Conservation (phyloP, 2,888 invertebrate species). For the Ophion slaviceki region DNA sequence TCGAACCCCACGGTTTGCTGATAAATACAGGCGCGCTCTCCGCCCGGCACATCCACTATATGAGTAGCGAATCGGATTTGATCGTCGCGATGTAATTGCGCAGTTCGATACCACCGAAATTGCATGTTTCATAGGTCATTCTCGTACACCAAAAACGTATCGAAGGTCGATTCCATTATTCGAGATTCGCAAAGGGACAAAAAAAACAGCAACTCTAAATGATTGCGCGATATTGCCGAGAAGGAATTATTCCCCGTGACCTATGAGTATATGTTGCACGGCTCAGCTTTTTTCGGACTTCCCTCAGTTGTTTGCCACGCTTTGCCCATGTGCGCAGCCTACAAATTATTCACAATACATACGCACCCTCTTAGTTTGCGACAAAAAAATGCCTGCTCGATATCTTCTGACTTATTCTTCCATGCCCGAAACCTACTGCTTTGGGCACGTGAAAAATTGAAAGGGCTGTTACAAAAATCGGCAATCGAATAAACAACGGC, state of each 20-base stretch:
- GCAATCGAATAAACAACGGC: slow-evolving; percentile 43
- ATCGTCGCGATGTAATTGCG: slow-evolving; percentile 42
- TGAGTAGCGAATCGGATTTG: slow-evolving; percentile 27
- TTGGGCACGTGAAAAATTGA: background rate
- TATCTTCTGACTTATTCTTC: slow-evolving; percentile 1
- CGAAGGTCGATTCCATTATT: slow-evolving; percentile 20
- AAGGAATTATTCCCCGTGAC: slow-evolving; percentile 30
- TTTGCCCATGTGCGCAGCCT: slow-evolving; percentile 33
- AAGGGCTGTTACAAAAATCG: slow-evolving; percentile 47
- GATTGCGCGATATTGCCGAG: slow-evolving; percentile 15
- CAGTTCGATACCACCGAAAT: slow-evolving; percentile 42
- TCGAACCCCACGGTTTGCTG: slow-evolving; percentile 10
- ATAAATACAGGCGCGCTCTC: background rate
- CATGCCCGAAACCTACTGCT: background rate
- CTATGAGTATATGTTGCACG: background rate
- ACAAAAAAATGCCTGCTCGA: slow-evolving; percentile 20
- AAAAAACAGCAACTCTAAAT: background rate
- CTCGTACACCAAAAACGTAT: slow-evolving; percentile 23
- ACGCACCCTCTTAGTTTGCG: background rate
- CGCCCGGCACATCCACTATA: background rate
- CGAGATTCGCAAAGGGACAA: slow-evolving; percentile 11
- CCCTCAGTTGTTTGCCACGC: slow-evolving; percentile 5
- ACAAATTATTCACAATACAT: slow-evolving; percentile 38
- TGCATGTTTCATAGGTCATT: slow-evolving; percentile 26
- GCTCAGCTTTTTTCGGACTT: slow-evolving; percentile 4